A percentile compares a stretch with the other conserved stretches of the same genome.
phyloP scores from a whole-genome alignment of 2,797 vertebrate genomes.

The Acrossocheilus fasciatus region DNA sequence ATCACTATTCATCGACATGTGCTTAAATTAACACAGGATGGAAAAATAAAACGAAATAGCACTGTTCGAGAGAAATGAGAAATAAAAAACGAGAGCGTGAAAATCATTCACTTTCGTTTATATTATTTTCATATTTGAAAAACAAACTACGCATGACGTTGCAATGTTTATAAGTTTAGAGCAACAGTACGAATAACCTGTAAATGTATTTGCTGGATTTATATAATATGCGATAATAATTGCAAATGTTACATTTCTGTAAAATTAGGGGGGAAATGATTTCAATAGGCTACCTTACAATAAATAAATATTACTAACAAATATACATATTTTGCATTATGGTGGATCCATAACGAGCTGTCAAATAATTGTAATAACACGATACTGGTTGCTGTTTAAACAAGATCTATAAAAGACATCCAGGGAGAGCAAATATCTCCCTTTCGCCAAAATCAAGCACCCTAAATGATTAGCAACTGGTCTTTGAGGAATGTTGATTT shows the following conservation, averaged over 20 bases:
- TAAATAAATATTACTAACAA: background rate
- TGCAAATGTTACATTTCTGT: background rate
- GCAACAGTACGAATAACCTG: background rate
- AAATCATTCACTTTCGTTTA: background rate
- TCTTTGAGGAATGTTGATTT: background rate
- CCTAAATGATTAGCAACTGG: background rate
- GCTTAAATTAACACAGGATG: constrained; percentile 1
- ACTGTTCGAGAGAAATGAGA: background rate
- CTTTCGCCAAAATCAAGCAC: too few relatives aligned
- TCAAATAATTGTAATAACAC: background rate
- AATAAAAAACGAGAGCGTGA: background rate
- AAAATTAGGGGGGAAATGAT: background rate
- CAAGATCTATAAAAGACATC: background rate
- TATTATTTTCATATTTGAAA: background rate
- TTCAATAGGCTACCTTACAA: background rate
- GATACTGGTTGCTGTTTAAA: background rate
- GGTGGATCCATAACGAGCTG: constrained; percentile 32
- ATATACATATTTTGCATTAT: constrained; percentile 22
- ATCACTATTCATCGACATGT: background rate
- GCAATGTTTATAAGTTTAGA: background rate
- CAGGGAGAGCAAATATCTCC: background rate
- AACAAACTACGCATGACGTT: background rate
- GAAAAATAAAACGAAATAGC: background rate
- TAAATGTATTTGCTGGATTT: background rate
- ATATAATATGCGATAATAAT: background rate